Percentiles rank a stretch among this genome's conserved stretches.
Evolutionary conservation across 92 coral and sea anemone species (phyloP).

Genomic region (Plumapathes pennacea): DNA sequence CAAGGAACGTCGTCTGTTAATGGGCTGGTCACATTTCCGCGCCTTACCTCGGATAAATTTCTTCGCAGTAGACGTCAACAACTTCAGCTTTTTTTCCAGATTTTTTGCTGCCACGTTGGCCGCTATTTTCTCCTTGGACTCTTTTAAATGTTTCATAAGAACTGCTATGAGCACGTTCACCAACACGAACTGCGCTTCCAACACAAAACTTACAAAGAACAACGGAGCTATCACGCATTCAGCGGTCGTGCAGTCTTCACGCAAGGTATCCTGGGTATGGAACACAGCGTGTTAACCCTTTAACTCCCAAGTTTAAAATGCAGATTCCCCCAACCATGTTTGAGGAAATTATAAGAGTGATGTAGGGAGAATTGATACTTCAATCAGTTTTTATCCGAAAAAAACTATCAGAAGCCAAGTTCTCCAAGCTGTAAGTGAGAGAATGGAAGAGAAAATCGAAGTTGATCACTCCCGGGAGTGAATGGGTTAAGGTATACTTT

Average conservation of each 20-base stretch:
- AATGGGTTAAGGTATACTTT: too few species aligned
- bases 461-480: too few species aligned
- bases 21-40: slow-evolving; percentile 38
- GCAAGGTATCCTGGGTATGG: slow-evolving; percentile 83
- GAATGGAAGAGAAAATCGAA: too few species aligned
- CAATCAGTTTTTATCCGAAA: too few species aligned
- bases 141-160: slow-evolving; percentile 95
- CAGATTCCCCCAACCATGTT: too few species aligned
- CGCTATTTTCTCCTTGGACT: slow-evolving; percentile 92
- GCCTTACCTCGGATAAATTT: slow-evolving; percentile 75
- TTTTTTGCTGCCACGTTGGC: slow-evolving; percentile 85
- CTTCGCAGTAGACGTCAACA: slow-evolving; percentile 76
- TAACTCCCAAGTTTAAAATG: background rate
- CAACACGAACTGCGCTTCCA: slow-evolving; percentile 96
- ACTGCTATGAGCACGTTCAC: slow-evolving; percentile 98
- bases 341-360: too few species aligned
- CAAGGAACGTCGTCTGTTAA: slow-evolving; percentile 60
- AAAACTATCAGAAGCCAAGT: too few species aligned
- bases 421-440: too few species aligned
- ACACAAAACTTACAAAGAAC: slow-evolving; percentile 92
- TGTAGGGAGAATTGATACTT: too few species aligned
- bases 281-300: background rate
- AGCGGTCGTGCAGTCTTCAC: slow-evolving; percentile 67
- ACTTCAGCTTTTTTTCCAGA: slow-evolving; percentile 75
- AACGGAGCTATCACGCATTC: slow-evolving; percentile 77